Conservation (phyloP, 2,888 invertebrate genomes). For the Suillia variegata region DNA sequence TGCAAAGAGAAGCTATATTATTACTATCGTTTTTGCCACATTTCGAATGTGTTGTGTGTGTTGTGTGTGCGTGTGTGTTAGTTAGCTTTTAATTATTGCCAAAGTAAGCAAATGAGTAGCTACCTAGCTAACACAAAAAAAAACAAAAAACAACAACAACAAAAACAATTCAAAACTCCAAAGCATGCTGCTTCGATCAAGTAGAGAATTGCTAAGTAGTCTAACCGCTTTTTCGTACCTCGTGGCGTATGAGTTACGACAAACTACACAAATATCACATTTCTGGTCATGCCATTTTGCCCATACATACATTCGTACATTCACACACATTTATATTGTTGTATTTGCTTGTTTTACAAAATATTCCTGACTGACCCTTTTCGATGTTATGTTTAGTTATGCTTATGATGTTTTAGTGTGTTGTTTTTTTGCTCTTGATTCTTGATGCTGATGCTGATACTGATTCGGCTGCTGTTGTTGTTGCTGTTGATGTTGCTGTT, state of each 20-base stretch:
- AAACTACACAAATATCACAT: neutral
- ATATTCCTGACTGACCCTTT: neutral
- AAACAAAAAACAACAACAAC: too few species aligned
- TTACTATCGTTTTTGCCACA: neutral
- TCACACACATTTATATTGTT: neutral
- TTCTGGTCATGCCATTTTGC: neutral
- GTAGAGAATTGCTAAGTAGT: neutral
- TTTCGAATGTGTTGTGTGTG: too few species aligned
- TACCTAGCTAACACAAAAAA: too few species aligned
- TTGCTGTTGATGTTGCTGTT: too few species aligned
- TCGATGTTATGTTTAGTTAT: neutral
- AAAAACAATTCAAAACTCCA: too few species aligned
- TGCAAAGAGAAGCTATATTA: too few species aligned
- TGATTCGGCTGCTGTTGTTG: too few species aligned
- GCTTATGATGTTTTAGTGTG: neutral
- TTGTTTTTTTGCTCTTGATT: neutral
- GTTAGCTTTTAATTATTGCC: neutral
- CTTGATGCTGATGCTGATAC: too few species aligned
- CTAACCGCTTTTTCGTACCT: neutral
- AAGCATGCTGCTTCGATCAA: neutral
- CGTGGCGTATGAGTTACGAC: constrained; percentile 2
- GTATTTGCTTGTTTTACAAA: neutral
- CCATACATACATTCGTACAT: neutral
- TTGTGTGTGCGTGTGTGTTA: too few species aligned
- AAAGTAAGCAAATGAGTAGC: neutral